Evolutionary conservation across 1,140 invertebrate species (phyloP).

Genomic region (Sitobion miscanthi): DNA sequence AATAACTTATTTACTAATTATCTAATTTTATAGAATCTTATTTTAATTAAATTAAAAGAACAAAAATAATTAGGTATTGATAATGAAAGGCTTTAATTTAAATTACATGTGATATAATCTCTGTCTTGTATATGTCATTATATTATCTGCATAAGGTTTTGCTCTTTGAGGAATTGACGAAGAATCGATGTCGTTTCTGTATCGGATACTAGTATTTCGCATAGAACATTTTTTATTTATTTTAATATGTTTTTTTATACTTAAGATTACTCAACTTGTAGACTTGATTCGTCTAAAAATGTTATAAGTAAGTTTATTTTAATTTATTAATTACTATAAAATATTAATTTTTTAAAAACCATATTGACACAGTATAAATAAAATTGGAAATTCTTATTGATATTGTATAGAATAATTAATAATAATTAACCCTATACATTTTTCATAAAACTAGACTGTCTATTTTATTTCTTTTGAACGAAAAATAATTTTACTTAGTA

Average conservation of each 20-base stretch:
- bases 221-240: no score
- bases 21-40: neutral
- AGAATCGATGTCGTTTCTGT: no score
- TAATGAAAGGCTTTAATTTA: no score
- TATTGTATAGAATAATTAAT: neutral
- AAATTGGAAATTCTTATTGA: neutral
- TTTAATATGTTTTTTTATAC: no score
- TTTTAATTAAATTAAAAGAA: no score
- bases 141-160: no score
- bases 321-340: neutral
- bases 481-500: neutral
- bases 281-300: neutral
- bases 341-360: neutral
- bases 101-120: no score
- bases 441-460: neutral
- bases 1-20: neutral
- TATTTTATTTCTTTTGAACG: neutral
- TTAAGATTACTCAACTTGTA: neutral
- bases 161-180: no score
- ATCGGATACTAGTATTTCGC: no score
- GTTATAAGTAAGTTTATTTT: neutral
- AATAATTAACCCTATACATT: neutral
- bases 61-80: no score
- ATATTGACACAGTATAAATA: neutral
- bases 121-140: no score